phyloP scores from a whole-genome alignment of 2,797 vertebrate species.

The Xenopus petersii region DNA sequence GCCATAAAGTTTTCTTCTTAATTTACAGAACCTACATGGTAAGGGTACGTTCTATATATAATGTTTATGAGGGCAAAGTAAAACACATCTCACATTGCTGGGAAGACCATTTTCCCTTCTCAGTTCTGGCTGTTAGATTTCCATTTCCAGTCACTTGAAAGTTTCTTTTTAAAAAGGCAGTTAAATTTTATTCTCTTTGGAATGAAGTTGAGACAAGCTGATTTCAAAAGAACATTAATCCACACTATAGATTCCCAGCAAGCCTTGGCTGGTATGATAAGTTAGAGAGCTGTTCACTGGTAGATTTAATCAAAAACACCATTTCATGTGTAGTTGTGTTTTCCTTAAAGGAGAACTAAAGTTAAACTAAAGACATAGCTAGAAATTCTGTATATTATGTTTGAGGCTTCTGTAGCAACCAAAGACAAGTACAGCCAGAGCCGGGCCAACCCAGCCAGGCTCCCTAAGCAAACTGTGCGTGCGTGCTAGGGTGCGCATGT shows the following conservation, averaged over 20 bases:
- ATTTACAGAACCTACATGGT: conserved; percentile 10
- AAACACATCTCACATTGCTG: neutral
- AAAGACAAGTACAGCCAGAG: too few species aligned
- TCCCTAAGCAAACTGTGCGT: too few species aligned
- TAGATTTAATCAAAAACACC: too few species aligned
- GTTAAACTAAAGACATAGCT: too few species aligned
- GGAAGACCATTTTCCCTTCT: neutral
- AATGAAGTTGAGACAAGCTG: conserved; percentile 12
- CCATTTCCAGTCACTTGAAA: neutral
- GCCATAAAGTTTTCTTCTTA: neutral
- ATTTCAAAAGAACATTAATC: conserved; percentile 1
- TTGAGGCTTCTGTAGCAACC: too few species aligned
- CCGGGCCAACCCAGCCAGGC: too few species aligned
- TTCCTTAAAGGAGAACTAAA: too few species aligned
- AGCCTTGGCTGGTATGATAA: too few species aligned
- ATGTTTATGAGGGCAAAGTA: conserved; percentile 11
- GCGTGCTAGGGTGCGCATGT: too few species aligned
- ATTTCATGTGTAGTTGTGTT: too few species aligned
- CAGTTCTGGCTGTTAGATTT: neutral
- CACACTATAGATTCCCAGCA: neutral
- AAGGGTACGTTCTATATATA: conserved; percentile 1
- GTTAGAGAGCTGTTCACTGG: too few species aligned
- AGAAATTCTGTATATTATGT: too few species aligned
- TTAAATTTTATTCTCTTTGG: conserved; percentile 18
- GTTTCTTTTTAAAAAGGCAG: conserved; percentile 6